Percentiles rank a stretch among this genome's conserved stretches.
These are phyloP conservation scores for Microtus oregoni DNA, from an alignment of 2,113 vertebrate genomes.

Conservation along the genomic window DNA sequence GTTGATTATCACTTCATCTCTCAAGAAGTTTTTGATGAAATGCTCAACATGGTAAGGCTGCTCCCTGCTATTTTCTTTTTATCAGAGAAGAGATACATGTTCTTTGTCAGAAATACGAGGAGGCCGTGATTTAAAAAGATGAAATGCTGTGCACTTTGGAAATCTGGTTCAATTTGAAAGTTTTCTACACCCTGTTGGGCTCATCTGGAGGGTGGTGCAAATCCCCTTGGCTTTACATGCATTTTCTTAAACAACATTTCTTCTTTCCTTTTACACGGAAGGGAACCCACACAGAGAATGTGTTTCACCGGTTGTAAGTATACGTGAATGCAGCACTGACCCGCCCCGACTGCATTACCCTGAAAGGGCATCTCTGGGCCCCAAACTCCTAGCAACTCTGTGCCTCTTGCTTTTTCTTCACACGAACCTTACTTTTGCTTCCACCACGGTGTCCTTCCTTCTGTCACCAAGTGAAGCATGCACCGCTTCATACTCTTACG, in stretches of 20 bases:
- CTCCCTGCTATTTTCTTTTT: neutral
- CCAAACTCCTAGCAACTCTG: neutral
- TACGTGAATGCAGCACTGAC: neutral
- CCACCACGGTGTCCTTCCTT: neutral
- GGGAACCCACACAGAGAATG: neutral
- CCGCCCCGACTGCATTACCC: neutral
- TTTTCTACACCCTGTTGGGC: neutral
- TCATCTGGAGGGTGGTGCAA: neutral
- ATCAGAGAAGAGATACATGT: neutral
- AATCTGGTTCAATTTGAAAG: neutral
- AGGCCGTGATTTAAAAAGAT: neutral
- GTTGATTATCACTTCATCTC: conserved; percentile 94
- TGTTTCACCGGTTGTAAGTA: neutral
- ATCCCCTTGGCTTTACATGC: neutral
- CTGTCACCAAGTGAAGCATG: neutral
- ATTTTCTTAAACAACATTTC: conserved; percentile 9
- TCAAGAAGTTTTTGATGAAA: conserved; percentile 90
- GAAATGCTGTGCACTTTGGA: neutral
- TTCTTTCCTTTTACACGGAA: neutral
- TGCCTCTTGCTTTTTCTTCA: neutral
- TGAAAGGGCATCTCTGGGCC: neutral
- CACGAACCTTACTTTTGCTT: neutral
- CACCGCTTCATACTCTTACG: too few relatives aligned
- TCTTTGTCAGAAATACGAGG: neutral
- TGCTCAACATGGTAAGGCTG: conserved; percentile 88